Base-by-base conservation (phyloP, 2,888 invertebrate species). In the Agriopis aurantiaria region DNA sequence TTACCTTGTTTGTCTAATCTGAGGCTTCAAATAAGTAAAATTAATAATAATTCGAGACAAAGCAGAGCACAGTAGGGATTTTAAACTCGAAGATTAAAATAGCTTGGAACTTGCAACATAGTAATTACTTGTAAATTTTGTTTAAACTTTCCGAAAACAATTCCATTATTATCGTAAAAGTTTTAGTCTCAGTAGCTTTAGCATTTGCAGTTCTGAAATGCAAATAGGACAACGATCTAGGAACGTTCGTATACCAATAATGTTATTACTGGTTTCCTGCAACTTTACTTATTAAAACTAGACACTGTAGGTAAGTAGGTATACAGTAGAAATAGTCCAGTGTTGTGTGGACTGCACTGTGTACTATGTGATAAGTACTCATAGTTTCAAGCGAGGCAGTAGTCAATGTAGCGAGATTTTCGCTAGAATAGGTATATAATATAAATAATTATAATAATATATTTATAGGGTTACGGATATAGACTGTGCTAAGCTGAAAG, bases 261-360 rank as follows among this genome's bases (percentile, higher is more conserved):
- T 82, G 72, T 82, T 84, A 86, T 86, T 85, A 82, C 82, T 73
- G 68, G 68, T 60, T 65, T 62, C 57, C 65, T 59, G 73, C 73
- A 90, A 91, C 82, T 93, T 93, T 91, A 88, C 91, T 91, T 89
- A 86, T 92, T 92, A 90, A 80, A 90, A 91, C 85, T 91, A 33
- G 33, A 33, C 33, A 33, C 33, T 33, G 33, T 33, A 33, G 33
- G 33, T 33, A 23, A 23, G 17, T 23, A 23, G 17, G 17, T 23
- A 23, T 23, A 33, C 33, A 33, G 3, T 33, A 5, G 33, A 33
- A 23, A 33, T 4, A 33, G 33, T 33, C 33, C 33, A 33, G 33
- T 33, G 5, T 33, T 1, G 3, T 33, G 33, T 33, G 14, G 55
- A 55, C 33, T 40, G n/a, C 10, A 33, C 6, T 23, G 57, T 46